Conservation (phyloP, 1,140 invertebrate species). For the Zaprionus tsacasi region DNA sequence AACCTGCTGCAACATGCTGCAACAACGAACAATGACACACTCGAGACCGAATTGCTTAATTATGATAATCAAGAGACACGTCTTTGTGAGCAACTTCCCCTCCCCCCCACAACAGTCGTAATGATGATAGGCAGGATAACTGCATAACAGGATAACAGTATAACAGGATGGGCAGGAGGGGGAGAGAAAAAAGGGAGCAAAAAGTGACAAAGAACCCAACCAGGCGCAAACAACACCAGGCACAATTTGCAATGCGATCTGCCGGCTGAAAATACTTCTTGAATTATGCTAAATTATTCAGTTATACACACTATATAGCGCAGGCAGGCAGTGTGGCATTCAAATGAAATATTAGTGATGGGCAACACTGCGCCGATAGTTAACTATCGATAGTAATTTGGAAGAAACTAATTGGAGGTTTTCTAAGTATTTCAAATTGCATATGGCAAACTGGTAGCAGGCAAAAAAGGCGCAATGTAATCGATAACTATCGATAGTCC, state of each 20-base stretch:
- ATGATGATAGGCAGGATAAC: conserved; percentile 7
- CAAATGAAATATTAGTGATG: background rate
- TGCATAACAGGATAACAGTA: background rate
- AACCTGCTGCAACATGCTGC: conserved; percentile 56
- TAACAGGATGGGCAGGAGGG: background rate
- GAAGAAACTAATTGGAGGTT: background rate
- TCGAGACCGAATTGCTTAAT: conserved; percentile 77
- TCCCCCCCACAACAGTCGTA: background rate
- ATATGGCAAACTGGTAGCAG: too few species aligned
- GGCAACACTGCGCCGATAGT: background rate
- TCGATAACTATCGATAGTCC: background rate
- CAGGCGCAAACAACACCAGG: background rate
- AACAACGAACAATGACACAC: conserved; percentile 63
- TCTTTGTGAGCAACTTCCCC: background rate
- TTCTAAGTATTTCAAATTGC: too few species aligned
- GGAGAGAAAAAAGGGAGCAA: background rate
- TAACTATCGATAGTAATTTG: background rate
- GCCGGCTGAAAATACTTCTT: background rate
- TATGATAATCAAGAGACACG: conserved; percentile 70
- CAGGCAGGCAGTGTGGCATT: too few species aligned
- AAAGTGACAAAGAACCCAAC: background rate
- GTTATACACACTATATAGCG: too few species aligned
- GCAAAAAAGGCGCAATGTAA: background rate
- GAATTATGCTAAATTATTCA: too few species aligned
- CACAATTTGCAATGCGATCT: background rate